Evolutionary conservation across 2,797 vertebrate species (phyloP).

Genomic region (Balearica regulorum): DNA sequence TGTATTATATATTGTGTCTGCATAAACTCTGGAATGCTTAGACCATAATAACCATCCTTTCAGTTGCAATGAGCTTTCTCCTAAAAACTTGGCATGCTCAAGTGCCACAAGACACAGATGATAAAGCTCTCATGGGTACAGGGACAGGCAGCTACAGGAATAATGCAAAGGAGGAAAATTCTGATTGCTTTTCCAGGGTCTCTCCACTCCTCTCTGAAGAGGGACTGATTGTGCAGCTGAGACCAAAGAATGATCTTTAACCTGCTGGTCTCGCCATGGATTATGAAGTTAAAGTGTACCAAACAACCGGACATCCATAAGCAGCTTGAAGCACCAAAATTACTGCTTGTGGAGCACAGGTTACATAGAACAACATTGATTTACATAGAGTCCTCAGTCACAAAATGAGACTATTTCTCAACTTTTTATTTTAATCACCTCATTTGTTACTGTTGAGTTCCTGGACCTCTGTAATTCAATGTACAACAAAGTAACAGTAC

Average conservation of each 20-base stretch:
- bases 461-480: background rate
- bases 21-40: background rate
- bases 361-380: background rate
- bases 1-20: background rate
- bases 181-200: background rate
- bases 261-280: background rate
- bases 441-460: background rate
- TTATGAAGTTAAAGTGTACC: background rate
- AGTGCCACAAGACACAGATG: background rate
- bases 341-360: background rate
- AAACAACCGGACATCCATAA: background rate
- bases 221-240: background rate
- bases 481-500: background rate
- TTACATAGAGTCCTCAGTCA: background rate
- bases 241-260: background rate
- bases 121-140: background rate
- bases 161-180: background rate
- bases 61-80: background rate
- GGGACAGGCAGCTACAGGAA: background rate
- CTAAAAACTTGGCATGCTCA: background rate
- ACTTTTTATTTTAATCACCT: background rate
- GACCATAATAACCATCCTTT: background rate
- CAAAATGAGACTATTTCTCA: background rate
- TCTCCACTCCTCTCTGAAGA: background rate
- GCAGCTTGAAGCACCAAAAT: background rate